Base-by-base conservation (phyloP, 2,888 invertebrate species). In the Phrixothrix hirtus region DNA sequence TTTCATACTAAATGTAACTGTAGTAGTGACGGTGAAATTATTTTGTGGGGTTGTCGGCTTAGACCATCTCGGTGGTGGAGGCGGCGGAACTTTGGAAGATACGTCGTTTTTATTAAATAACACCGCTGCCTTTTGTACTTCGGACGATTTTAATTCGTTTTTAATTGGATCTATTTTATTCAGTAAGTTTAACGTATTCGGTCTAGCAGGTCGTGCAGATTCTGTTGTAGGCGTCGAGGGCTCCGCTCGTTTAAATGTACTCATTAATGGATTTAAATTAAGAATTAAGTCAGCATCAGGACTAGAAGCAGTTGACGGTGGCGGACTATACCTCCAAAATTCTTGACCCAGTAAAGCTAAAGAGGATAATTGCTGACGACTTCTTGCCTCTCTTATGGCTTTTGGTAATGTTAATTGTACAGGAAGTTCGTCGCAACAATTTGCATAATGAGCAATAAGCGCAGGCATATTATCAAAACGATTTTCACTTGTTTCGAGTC, bases 341-440 rank as follows among this genome's bases (percentile, higher is more conserved):
- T 89, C 89, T 74, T 92, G 92, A 17, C 95, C 96, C 37, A 97
- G 79, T 57, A 95, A 81, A 4, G 95, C 94, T 43, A 95, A 78
- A 1, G 95, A 94, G 37, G 91, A 89, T 36, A 97, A 83, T 72
- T 95, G 92, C 73, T 94, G 92, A 30, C 94, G 85, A 69, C 92
- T 92, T 73, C 87, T 89, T 37, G 94, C 94, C 61, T 92, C 90
- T 42, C 89, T 83, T 63, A 96, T 85, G 17, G 92, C 87, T 61
- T 87, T 83, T 31, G 96, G 95, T 67, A 96, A 78, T 61, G 86
- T 85, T 63, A 97, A 81, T 77, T 91, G 91, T 45, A 94, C 93
- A 55, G 95, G 95, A 68, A 96, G 79, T 79, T 95, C 95, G 75
- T 95, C 95, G 78, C 91, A 94, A 77, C 92, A 92, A 72, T 91